Base-by-base conservation (phyloP, 2,888 invertebrate species). In the Actias luna region DNA sequence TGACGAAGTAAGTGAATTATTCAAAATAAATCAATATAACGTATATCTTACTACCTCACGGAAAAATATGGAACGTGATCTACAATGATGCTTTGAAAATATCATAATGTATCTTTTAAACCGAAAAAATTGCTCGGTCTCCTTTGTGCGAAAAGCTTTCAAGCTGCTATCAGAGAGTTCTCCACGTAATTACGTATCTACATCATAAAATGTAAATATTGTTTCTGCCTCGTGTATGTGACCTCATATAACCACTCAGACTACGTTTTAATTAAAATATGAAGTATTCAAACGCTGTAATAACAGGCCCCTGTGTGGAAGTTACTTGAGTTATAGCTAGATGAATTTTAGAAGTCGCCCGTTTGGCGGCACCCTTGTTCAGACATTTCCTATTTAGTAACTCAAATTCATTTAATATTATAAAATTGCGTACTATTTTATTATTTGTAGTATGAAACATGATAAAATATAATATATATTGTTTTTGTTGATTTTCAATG, bases 211-310 rank as follows among this genome's bases (percentile, higher is more conserved):
- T 65, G 64, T 68, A 67, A 67, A 66, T 66, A 64, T 61, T 42
- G 63, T 35, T 18, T 55, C 50, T 31, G 22, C 50, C 46, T 46
- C 57, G 57, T 63, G 59, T 66, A 66, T 68, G 65, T 69, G 67
- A 73, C 66, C 73, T 69, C 63, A 73, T 77, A 77, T 79, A 83
- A 80, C 74, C 68, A 71, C 66, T 70, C 69, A 68, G 75, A 73
- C 72, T 76, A 68, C 70, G 74, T 80, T 87, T 86, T 88, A 88
- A 88, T 88, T 87, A 87, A 84, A 79, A 75, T 82, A 82, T 84
- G 76, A 83, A 84, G 80, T 82, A 85, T 87, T 84, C 85, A 86
- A 84, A 85, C 79, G 75, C 76, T 77, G 80, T 79, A 80, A 83
- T 83, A 84, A 83, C 82, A 78, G 79, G 72, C 64, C 68, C 65